Percentiles rank a stretch among this genome's conserved stretches.
phyloP scores from a whole-genome alignment of 1,140 invertebrate genomes.

The Halictus rubicundus region DNA sequence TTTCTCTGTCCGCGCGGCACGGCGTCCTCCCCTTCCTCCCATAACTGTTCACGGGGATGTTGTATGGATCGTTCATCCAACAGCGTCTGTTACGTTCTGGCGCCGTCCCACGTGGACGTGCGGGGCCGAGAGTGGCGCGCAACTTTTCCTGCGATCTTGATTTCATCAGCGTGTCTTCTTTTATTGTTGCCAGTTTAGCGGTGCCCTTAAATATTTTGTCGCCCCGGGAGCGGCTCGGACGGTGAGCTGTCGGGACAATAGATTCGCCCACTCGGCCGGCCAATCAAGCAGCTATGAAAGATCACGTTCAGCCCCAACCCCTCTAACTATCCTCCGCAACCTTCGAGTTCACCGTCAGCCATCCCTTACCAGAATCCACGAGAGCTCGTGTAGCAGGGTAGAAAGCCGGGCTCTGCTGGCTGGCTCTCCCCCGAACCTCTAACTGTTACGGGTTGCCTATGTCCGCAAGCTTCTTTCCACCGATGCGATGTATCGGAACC shows the following conservation, averaged over 20 bases:
- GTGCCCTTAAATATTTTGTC: conserved; percentile 78
- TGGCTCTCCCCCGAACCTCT: conserved; percentile 45
- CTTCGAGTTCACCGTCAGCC: conserved; percentile 61
- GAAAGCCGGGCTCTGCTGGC: conserved; percentile 28
- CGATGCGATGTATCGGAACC: conserved; percentile 48
- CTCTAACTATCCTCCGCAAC: conserved; percentile 58
- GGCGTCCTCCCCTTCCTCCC: neutral
- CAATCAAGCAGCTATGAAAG: conserved; percentile 80
- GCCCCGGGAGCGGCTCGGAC: neutral
- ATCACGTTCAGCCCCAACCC: conserved; percentile 76
- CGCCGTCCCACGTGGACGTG: conserved; percentile 55
- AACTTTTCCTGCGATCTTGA: conserved; percentile 75
- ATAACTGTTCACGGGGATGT: neutral
- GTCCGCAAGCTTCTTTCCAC: conserved; percentile 47
- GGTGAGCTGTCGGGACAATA: conserved; percentile 67
- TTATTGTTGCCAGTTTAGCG: conserved; percentile 76
- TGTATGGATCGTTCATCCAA: conserved; percentile 15
- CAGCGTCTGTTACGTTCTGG: neutral
- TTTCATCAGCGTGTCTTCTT: conserved; percentile 79
- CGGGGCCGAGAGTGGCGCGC: conserved; percentile 54
- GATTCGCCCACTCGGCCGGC: conserved; percentile 58
- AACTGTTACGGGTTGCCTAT: conserved; percentile 69
- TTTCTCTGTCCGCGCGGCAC: neutral
- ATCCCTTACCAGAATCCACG: conserved; percentile 50
- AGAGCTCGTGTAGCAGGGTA: conserved; percentile 45